phyloP scores from a whole-genome alignment of 1,140 invertebrate genomes.

The Phthorimaea operculella region DNA sequence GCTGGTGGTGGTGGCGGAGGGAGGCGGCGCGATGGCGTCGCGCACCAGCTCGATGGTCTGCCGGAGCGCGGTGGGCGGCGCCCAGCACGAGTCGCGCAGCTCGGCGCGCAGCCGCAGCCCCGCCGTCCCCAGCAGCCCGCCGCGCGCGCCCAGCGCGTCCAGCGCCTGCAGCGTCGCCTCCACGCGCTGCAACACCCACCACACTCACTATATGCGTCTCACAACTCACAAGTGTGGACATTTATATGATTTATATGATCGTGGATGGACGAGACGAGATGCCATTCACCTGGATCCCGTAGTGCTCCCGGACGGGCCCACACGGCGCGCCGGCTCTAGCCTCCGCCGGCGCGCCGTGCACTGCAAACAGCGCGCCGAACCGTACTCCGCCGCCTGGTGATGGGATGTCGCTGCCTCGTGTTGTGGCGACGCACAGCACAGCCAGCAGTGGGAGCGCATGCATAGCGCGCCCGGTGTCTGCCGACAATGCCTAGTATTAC shows the following conservation, averaged over 20 bases:
- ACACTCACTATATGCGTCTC: background rate
- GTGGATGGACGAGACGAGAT: background rate
- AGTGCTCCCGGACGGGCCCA: constrained; percentile 20
- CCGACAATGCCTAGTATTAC: background rate
- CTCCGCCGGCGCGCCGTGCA: constrained; percentile 30
- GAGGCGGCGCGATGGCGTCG: constrained; percentile 19
- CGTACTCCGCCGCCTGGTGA: constrained; percentile 63
- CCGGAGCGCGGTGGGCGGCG: constrained; percentile 25
- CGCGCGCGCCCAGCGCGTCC: constrained; percentile 80
- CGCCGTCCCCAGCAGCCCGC: constrained; percentile 34
- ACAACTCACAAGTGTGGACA: too few relatives aligned
- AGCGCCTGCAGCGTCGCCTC: constrained; percentile 43
- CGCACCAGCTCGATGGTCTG: constrained; percentile 29
- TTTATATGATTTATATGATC: too few relatives aligned
- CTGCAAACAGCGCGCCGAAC: constrained; percentile 77
- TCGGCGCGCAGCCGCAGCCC: constrained; percentile 28
- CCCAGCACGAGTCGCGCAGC: constrained; percentile 31
- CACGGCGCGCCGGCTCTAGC: constrained; percentile 12
- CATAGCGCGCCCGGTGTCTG: constrained; percentile 30
- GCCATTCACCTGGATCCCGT: constrained; percentile 15
- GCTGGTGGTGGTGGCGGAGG: background rate
- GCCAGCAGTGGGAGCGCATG: constrained; percentile 46
- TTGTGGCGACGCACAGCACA: constrained; percentile 44
- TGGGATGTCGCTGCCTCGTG: background rate
- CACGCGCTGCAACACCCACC: constrained; percentile 18